Base-by-base conservation (phyloP, 2,888 invertebrate species). In the Lepidochitona cinerea region DNA sequence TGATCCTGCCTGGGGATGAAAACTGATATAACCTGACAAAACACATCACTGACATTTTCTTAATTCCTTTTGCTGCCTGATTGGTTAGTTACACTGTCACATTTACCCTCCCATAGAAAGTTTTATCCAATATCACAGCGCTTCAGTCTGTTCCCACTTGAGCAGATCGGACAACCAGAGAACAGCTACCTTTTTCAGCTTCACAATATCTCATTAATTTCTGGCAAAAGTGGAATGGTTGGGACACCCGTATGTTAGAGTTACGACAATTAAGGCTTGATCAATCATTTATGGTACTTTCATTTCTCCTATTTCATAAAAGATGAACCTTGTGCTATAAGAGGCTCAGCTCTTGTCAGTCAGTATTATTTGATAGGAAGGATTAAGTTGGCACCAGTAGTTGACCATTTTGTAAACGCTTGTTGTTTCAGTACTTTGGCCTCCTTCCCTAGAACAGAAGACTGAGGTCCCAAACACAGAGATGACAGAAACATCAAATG, bases 271-370 rank as follows among this genome's bases (percentile, higher is more conserved):
- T 76, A 76, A 49, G 52, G 64, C 37, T 59, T 68, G 65, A 73
- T 76, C 73, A 73, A 76, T 76, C 71, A 76, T 76, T 76, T 59
- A 76, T 73, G 70, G 68, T 71, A 69, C 71, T 73, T 76, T 76
- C 73, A 76, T 76, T 76, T 76, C 73, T 73, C 65, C 37, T 73
- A 74, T 52, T 76, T 70, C 73, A 76, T 73, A 76, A 76, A 49
- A 68, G 41, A 68, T 68, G 52, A 66, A 37, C 14, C 66, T 29
- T 9, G 14, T 59, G 59, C 32, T 59, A 59, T 59, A 59, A 59
- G 59, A 2, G 23, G 59, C 59, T 59, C 29, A 32, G 18, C 59
- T n/a, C 29, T 29, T 32, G 26, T 29, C 32, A 59, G 59, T 59
- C 9, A 2, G 59, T 32, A 14, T 59, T 29, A 59, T 59, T 59